Conservation (phyloP, 2,797 vertebrate genomes). For the Pantherophis vulpinus region DNA sequence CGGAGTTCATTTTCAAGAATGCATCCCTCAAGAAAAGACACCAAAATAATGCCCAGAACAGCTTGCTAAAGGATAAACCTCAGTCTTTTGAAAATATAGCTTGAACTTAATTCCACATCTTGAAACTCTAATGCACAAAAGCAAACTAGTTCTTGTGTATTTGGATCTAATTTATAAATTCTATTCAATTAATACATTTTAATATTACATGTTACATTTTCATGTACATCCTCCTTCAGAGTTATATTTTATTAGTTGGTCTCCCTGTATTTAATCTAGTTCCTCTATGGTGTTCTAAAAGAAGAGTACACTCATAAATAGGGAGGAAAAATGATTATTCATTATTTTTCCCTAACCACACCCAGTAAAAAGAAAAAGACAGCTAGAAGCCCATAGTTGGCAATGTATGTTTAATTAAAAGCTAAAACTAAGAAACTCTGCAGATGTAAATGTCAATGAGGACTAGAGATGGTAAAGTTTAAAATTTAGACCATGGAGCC, state of each 20-base stretch:
- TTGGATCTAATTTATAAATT: not conserved
- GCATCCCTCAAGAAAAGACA: constrained; percentile 6
- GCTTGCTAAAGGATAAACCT: not conserved
- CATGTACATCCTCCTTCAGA: not conserved
- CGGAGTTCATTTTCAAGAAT: not conserved
- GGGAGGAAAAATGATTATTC: not conserved
- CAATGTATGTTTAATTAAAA: not conserved
- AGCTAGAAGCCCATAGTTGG: not conserved
- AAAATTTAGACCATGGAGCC: not conserved
- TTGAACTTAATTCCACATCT: not conserved
- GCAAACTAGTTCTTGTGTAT: not conserved
- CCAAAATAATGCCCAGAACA: not conserved
- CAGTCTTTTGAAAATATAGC: not conserved
- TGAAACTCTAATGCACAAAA: not conserved
- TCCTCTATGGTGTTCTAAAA: not conserved
- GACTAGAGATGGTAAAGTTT: not conserved
- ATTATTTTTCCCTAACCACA: not conserved
- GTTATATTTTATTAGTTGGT: not conserved
- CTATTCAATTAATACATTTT: not conserved
- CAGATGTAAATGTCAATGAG: not conserved
- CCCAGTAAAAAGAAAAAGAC: not conserved
- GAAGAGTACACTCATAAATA: not conserved
- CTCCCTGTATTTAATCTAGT: not conserved
- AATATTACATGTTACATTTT: no score
- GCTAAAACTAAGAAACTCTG: not conserved